A percentile compares a stretch with the other conserved stretches of the same genome.
Conservation (phyloP, 2,113 vertebrate species). For the Coregonus clupeaformis region DNA sequence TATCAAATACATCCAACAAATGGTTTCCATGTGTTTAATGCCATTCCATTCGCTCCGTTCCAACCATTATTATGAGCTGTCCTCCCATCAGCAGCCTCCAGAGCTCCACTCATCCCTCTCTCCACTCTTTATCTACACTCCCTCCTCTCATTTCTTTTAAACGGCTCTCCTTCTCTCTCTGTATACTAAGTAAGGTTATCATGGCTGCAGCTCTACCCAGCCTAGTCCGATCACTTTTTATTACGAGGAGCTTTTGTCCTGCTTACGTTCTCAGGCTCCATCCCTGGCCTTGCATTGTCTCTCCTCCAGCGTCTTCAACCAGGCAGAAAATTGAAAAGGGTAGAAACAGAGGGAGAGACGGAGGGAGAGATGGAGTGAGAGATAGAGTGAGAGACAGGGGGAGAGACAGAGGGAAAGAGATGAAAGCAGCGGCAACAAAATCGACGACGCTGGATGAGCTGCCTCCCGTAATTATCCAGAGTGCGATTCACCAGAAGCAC, state of each 20-base stretch:
- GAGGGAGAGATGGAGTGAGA: no score
- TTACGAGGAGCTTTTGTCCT: slow-evolving; percentile 53
- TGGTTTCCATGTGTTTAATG: no score
- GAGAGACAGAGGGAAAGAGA: slow-evolving; percentile 3
- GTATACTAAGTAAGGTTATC: slow-evolving; percentile 5
- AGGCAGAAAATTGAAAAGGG: slow-evolving; percentile 73
- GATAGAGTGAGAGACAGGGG: no score
- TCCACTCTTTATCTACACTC: neutral
- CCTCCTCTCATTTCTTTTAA: slow-evolving; percentile 1
- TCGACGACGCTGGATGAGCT: slow-evolving; percentile 51
- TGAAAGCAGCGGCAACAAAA: slow-evolving; percentile 47
- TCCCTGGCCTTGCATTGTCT: slow-evolving; percentile 35
- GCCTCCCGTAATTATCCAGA: slow-evolving; percentile 66
- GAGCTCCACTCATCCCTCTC: neutral
- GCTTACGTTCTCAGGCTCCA: slow-evolving; percentile 28
- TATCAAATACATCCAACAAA: no score
- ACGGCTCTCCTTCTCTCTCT: slow-evolving; percentile 10
- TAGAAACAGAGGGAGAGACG: neutral
- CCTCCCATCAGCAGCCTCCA: no score
- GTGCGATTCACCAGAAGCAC: slow-evolving; percentile 56
- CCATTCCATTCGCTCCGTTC: no score
- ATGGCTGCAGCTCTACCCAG: neutral
- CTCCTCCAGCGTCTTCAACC: slow-evolving; percentile 54
- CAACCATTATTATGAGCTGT: no score
- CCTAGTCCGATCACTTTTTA: slow-evolving; percentile 60